phyloP scores from a whole-genome alignment of 92 coral and sea anemone species.

The Nematostella vectensis region DNA sequence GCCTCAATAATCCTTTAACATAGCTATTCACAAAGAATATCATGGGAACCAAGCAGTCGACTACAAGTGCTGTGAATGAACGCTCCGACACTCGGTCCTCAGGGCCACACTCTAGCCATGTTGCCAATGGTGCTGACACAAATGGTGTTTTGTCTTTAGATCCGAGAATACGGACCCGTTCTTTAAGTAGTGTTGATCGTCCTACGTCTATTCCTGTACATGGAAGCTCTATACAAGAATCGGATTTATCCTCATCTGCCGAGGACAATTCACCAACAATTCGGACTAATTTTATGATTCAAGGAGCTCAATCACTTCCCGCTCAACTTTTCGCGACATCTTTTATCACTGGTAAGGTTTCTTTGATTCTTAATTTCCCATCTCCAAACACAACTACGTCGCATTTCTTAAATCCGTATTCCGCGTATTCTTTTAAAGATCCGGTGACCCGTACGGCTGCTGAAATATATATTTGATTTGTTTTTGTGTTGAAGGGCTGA shows the following conservation, averaged over 20 bases:
- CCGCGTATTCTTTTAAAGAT: too few species aligned
- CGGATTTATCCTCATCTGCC: slow-evolving; percentile 72
- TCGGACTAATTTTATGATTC: slow-evolving; percentile 43
- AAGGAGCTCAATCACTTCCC: slow-evolving; percentile 83
- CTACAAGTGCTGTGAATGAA: slow-evolving; percentile 45
- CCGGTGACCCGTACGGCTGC: too few species aligned
- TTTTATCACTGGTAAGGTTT: slow-evolving; percentile 46
- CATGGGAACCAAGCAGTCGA: slow-evolving; percentile 85
- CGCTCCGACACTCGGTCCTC: slow-evolving; percentile 49
- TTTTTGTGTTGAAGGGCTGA: slow-evolving; percentile 58
- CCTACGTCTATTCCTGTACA: slow-evolving; percentile 74
- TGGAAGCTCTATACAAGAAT: slow-evolving; percentile 70
- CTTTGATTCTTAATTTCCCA: not conserved
- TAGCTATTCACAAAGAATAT: slow-evolving; percentile 1
- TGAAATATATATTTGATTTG: slow-evolving; percentile 4
- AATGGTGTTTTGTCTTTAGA: slow-evolving; percentile 75
- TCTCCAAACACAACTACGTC: too few species aligned
- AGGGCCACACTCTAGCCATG: slow-evolving; percentile 50
- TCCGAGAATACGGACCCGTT: slow-evolving; percentile 73
- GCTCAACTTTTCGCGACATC: slow-evolving; percentile 76
- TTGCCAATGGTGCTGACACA: slow-evolving; percentile 58
- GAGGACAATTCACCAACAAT: slow-evolving; percentile 65
- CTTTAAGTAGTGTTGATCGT: slow-evolving; percentile 76
- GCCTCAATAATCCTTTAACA: slow-evolving; percentile 1
- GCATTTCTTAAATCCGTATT: too few species aligned